Evolutionary conservation across 2,888 invertebrate genomes (phyloP).

Genomic region (Carcina quercana): DNA sequence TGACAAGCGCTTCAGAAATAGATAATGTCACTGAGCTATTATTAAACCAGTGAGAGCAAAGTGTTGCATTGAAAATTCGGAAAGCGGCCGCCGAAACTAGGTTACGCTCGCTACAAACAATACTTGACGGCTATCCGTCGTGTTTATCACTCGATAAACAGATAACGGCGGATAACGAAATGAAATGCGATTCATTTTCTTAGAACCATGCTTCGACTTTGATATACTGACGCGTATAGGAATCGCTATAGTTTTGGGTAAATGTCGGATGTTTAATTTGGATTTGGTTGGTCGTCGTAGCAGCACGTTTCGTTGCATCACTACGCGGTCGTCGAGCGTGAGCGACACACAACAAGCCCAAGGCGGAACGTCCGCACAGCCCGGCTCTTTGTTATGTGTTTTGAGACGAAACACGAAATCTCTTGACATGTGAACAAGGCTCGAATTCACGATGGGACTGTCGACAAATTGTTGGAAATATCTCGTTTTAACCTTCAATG

Average conservation of each 20-base stretch:
- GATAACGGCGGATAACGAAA: constrained; percentile 38
- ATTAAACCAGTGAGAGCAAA: constrained; percentile 22
- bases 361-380: constrained; percentile 62
- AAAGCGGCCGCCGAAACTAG: constrained; percentile 35
- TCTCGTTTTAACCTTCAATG: constrained; percentile 63
- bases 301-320: constrained; percentile 37
- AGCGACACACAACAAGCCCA: constrained; percentile 45
- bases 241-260: constrained; percentile 29
- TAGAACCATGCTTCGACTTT: constrained; percentile 20
- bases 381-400: constrained; percentile 54
- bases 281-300: constrained; percentile 24
- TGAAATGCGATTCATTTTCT: constrained; percentile 33
- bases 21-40: constrained; percentile 51
- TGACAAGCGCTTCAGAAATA: constrained; percentile 27
- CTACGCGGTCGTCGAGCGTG: constrained; percentile 28
- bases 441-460: constrained; percentile 48
- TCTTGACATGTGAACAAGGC: constrained; percentile 54
- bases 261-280: constrained; percentile 58
- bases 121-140: constrained; percentile 7
- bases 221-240: constrained; percentile 18
- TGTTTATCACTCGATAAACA: constrained; percentile 34
- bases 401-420: constrained; percentile 52
- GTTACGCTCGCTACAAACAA: constrained; percentile 48
- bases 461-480: constrained; percentile 70
- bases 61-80: not conserved